These are phyloP conservation scores for Larimichthys polyactis DNA, from an alignment of 2,113 vertebrate genomes.

Conservation along the genomic window DNA sequence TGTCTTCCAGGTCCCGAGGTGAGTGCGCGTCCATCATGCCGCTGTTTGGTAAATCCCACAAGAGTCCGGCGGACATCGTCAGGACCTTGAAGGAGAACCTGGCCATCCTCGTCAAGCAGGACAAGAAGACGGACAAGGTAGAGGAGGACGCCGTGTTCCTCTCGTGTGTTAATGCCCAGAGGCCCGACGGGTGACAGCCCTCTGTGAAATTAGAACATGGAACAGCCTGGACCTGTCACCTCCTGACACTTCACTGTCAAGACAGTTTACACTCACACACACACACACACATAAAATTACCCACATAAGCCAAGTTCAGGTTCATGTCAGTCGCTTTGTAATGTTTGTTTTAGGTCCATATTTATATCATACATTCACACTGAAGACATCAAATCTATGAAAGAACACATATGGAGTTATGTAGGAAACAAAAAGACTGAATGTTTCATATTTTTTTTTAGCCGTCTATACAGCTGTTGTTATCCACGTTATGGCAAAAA, in stretches of 20 bases:
- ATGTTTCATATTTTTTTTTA: no score
- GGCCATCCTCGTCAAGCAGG: constrained; percentile 94
- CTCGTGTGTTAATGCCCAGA: background rate
- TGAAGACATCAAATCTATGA: no score
- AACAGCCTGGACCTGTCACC: constrained; percentile 46
- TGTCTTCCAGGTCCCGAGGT: constrained; percentile 60
- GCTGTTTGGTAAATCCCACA: constrained; percentile 97
- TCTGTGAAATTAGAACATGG: constrained; percentile 63
- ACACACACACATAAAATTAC: background rate
- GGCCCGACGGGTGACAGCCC: constrained; percentile 44
- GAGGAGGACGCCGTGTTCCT: background rate
- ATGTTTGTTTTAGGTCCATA: background rate
- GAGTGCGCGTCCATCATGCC: constrained; percentile 86
- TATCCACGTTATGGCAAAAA: no score
- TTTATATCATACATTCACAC: background rate
- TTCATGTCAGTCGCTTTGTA: background rate
- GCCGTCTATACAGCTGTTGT: no score
- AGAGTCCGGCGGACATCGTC: constrained; percentile 95
- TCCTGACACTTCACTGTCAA: constrained; percentile 70
- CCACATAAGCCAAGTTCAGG: background rate
- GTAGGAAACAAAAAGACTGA: no score
- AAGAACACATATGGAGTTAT: no score
- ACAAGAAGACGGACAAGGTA: constrained; percentile 98
- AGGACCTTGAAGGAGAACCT: constrained; percentile 94
- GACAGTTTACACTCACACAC: background rate